Evolutionary conservation across 2,888 invertebrate genomes (phyloP), one percentile per base, ranked within the genome.

Genomic region (Nymphalis urticae): DNA sequence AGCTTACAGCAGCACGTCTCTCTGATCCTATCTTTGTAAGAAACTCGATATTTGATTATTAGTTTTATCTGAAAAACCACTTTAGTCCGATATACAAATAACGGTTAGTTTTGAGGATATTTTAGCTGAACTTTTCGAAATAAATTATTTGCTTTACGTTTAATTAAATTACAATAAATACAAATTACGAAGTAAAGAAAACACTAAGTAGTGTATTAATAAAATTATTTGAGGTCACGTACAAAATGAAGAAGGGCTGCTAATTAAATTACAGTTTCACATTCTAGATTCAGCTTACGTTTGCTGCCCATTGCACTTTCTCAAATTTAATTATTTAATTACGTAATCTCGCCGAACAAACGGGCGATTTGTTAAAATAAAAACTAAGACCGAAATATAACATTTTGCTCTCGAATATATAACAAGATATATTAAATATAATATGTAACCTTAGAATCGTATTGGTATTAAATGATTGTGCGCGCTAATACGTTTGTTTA

Each of bases 321-420:
- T 76, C 81, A 84, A 84, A 88, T 89, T 87, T 83, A 83, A 88
- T 90, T 90, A 87, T 86, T 85, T 86, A 81, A 85, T 88, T 86
- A 86, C 87, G 87, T 89, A 87, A 88, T 86, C 85, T 84, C 80
- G 77, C 79, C 47, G 81, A 77, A 82, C 54, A n/a, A 56, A 56
- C 32, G 32, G 54, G 8, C 54, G 8, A 56, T 32, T 54, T 8
- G 54, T 27, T 7, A 8, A 27, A 54, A 54, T 4, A 24, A 24
- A 53, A 53, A 53, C 6, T 24, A 53, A 42, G 13, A 13, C 42
- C 13, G 42, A 42, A 42, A 53, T 24, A 10, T 16, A 53, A 24
- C 7, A 24, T 24, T 24, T 21, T 53, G 53, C 24, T 16, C 27
- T 53, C 53, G 24, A 24, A 24, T 16, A 16, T 19, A 3, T 19